Evolutionary conservation across 2,113 vertebrate genomes (phyloP), one percentile per base, ranked within the genome.

Genomic region (Myiopsitta monachus): DNA sequence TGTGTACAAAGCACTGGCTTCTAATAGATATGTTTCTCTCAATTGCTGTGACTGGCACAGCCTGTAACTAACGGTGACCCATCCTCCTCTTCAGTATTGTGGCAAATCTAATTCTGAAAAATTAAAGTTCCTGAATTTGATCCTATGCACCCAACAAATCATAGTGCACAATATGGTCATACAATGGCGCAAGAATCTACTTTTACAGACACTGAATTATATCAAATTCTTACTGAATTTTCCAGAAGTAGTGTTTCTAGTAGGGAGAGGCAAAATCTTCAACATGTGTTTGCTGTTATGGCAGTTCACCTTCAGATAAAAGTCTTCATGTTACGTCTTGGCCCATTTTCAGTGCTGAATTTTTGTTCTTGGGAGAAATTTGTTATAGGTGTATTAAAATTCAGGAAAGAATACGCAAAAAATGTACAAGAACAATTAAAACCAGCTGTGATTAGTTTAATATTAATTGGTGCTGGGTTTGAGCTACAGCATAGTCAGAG

Each of bases 261-360:
- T 30, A 44, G 1, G 18, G 26, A 30, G 3, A n/a, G 44, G 16
- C 24, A 84, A 85, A 85, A 44, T 11, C 49, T 85, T 87, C 86
- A 80, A 30, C 3, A 15, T 1, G 3, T 27, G 55, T 66, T 55
- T 68, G 2, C 1, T 41, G 59, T 83, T 81, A 41, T 66, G 10
- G 9, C n/a, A 43, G 28, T 36, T 91, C 26, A 55, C 15, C 10
- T 75, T 81, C 33, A 75, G 12, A 64, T 55, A 55, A 75, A 87
- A 66, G 1, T 74, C 33, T 80, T 9, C 39, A 70, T 0, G 0
- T 43, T 67, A 31, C 19, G 1, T 28, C 23, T 62, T 26, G 1
- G 9, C 70, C 36, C 39, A 39, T 59, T 91, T 78, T 63, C 51
- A 68, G 19, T 3, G 0, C 19, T 80, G 18, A 6, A 13, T 52